Evolutionary conservation across 2,113 vertebrate genomes (phyloP).

Genomic region (Xerus inauris): DNA sequence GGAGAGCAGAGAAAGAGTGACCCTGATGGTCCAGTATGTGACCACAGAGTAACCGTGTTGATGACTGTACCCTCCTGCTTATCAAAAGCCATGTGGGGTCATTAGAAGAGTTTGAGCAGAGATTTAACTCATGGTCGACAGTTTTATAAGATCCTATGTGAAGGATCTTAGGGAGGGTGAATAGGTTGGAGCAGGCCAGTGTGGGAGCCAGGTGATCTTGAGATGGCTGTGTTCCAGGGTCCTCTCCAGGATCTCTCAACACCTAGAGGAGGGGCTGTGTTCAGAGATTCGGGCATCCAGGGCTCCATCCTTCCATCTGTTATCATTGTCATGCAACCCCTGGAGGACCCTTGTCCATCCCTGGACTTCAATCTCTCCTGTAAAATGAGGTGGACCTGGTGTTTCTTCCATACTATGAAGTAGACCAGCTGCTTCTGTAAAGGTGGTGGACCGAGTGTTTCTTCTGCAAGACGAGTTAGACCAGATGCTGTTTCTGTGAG

Average conservation of each 20-base stretch:
- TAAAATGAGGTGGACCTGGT: too few relatives aligned
- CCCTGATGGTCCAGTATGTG: not conserved
- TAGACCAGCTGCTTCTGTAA: not conserved
- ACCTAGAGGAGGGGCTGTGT: not conserved
- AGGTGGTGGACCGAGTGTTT: not conserved
- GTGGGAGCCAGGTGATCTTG: not conserved
- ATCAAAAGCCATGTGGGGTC: not conserved
- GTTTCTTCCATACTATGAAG: not conserved
- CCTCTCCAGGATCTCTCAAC: not conserved
- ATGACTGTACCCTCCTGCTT: not conserved
- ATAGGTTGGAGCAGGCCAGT: not conserved
- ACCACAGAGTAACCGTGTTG: fast-evolving
- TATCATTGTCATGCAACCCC: not conserved
- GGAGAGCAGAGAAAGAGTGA: not conserved
- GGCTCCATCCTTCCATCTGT: not conserved
- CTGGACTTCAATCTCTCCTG: not conserved
- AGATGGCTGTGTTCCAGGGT: not conserved
- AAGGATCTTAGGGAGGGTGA: not conserved
- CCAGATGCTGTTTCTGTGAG: not conserved
- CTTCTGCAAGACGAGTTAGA: not conserved
- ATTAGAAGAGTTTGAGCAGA: not conserved
- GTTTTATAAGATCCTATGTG: not conserved
- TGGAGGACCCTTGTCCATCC: not conserved
- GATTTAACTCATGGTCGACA: not conserved
- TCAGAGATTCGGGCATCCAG: not conserved